Conservation (phyloP, 2,797 vertebrate species). For the Galaxias olidus region DNA sequence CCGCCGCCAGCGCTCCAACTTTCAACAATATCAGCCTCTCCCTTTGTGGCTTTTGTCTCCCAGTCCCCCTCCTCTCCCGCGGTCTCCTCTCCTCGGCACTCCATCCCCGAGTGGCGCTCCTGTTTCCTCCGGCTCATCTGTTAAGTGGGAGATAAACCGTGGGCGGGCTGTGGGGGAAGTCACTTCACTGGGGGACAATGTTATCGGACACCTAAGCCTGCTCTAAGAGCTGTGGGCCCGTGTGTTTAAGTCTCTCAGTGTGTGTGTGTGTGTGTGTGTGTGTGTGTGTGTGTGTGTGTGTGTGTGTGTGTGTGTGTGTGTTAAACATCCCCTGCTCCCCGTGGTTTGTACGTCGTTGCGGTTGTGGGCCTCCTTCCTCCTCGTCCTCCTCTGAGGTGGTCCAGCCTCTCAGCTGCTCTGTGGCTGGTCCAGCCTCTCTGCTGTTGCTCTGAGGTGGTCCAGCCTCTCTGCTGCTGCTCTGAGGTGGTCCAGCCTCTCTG, state of each 20-base stretch:
- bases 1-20: too few species aligned
- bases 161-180: constrained; percentile 65
- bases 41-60: neutral
- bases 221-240: constrained; percentile 46
- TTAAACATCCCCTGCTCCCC: constrained; percentile 16
- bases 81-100: constrained; percentile 8
- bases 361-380: constrained; percentile 28
- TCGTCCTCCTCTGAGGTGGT: constrained; percentile 55
- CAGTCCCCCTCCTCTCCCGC: constrained; percentile 13
- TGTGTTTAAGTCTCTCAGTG: constrained; percentile 34
- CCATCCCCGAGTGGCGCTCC: constrained; percentile 62
- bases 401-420: too few species aligned
- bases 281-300: constrained; percentile 18
- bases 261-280: constrained; percentile 21
- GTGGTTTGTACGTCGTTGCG: constrained; percentile 55
- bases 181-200: constrained; percentile 60
- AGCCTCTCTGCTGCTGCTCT: constrained; percentile 21
- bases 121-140: constrained; percentile 69
- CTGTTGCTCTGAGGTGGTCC: neutral
- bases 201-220: constrained; percentile 57
- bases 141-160: constrained; percentile 71
- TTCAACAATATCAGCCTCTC: too few species aligned
- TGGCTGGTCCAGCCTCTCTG: too few species aligned
- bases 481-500: too few species aligned
- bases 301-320: constrained; percentile 26